Evolutionary conservation across 2,113 vertebrate species (phyloP).

Genomic region (Petrocephalus zakoni): DNA sequence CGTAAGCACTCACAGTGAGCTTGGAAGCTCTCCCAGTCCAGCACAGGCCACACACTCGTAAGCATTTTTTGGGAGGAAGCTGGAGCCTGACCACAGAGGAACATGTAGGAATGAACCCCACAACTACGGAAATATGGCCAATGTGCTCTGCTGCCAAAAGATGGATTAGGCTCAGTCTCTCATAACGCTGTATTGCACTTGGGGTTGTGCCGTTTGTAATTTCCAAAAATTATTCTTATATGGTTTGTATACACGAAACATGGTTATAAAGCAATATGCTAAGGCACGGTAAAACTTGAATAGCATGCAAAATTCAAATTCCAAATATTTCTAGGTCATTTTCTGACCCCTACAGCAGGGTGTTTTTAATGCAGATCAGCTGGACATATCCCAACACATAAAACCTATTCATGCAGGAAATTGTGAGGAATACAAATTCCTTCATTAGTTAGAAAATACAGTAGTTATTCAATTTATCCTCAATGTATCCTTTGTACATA

Average conservation of each 20-base stretch:
- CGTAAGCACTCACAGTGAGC: neutral
- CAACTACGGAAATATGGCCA: neutral
- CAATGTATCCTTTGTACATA: neutral
- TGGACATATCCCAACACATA: neutral
- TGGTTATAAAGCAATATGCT: neutral
- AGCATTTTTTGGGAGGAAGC: neutral
- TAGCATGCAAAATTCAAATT: neutral
- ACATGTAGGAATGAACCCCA: neutral
- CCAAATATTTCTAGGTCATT: neutral
- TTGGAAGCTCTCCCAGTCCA: conserved; percentile 1
- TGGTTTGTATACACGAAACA: neutral
- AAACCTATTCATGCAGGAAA: neutral
- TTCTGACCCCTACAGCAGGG: neutral
- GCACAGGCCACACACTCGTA: neutral
- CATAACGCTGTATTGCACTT: neutral
- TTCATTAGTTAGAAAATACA: neutral
- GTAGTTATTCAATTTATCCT: neutral
- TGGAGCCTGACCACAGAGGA: neutral
- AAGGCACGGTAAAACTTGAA: neutral
- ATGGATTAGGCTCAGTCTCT: neutral
- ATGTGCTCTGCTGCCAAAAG: neutral
- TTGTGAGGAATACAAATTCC: neutral
- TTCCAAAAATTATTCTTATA: neutral
- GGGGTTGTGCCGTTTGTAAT: neutral
- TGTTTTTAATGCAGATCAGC: neutral